Evolutionary conservation across 1,140 invertebrate genomes (phyloP).

Genomic region (Mizuhopecten yessoensis): DNA sequence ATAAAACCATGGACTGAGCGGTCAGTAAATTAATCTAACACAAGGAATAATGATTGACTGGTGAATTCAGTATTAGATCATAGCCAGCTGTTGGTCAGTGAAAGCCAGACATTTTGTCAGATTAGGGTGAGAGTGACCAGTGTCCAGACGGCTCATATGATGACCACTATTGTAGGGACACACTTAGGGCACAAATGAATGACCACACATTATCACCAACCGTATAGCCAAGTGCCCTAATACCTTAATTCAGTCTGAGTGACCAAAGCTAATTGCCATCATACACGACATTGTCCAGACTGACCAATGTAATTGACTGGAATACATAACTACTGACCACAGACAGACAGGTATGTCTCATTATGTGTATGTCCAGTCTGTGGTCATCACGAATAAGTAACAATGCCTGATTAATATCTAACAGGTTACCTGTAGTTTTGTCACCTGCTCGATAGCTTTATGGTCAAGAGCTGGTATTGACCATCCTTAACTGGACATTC

Average conservation of each 20-base stretch:
- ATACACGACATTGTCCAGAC: background rate
- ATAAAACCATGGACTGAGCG: too few species aligned
- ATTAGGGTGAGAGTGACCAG: constrained; percentile 21
- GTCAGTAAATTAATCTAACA: too few species aligned
- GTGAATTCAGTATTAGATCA: background rate
- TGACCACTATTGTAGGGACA: constrained; percentile 13
- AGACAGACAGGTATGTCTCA: constrained; percentile 37
- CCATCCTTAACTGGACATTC: background rate
- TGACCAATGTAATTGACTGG: background rate
- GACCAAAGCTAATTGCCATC: background rate
- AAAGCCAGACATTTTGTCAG: constrained; percentile 17
- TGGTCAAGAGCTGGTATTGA: background rate
- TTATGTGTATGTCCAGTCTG: background rate
- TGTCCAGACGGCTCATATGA: background rate
- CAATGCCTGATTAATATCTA: background rate
- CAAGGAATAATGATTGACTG: background rate
- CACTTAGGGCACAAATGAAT: constrained; percentile 29
- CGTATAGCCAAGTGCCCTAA: background rate
- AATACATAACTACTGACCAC: background rate
- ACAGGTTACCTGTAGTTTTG: background rate
- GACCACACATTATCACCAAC: constrained; percentile 5
- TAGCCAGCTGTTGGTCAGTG: background rate
- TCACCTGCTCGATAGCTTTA: background rate
- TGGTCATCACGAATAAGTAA: background rate
- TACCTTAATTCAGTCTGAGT: background rate